phyloP scores from a whole-genome alignment of 2,888 invertebrate genomes.

The Oeneis ivallda region DNA sequence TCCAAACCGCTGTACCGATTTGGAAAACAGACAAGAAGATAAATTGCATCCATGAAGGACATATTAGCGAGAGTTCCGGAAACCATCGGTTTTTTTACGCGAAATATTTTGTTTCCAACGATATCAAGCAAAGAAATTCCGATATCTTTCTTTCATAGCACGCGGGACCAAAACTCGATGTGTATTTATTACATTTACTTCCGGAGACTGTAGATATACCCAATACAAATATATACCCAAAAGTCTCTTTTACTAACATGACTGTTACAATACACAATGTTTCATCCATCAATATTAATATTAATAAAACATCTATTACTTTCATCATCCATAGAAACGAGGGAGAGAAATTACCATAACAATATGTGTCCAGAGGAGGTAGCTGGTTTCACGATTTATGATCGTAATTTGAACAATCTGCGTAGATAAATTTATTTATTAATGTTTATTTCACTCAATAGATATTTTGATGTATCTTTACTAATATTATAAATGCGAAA shows the following conservation, averaged over 20 bases:
- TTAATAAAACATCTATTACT: conserved; percentile 21
- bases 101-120: too few relatives aligned
- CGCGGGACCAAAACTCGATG: too few relatives aligned
- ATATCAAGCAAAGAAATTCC: too few relatives aligned
- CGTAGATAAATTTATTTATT: neutral
- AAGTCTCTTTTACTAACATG: neutral
- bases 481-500: neutral
- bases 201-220: too few relatives aligned
- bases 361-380: conserved; percentile 16
- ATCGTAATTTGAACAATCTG: neutral
- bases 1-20: too few relatives aligned
- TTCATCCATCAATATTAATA: conserved; percentile 20
- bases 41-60: too few relatives aligned
- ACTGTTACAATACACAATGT: conserved; percentile 10
- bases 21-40: too few relatives aligned
- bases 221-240: neutral
- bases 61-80: too few relatives aligned
- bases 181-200: too few relatives aligned
- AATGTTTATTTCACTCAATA: neutral
- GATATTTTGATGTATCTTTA: neutral
- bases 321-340: conserved; percentile 6
- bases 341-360: conserved; percentile 29
- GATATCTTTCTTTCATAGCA: too few relatives aligned
- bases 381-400: conserved; percentile 1
- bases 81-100: too few relatives aligned